Evolutionary conservation across 2,797 vertebrate species (phyloP), one percentile per base, ranked within the genome.

Genomic region (Caiman crocodilus): DNA sequence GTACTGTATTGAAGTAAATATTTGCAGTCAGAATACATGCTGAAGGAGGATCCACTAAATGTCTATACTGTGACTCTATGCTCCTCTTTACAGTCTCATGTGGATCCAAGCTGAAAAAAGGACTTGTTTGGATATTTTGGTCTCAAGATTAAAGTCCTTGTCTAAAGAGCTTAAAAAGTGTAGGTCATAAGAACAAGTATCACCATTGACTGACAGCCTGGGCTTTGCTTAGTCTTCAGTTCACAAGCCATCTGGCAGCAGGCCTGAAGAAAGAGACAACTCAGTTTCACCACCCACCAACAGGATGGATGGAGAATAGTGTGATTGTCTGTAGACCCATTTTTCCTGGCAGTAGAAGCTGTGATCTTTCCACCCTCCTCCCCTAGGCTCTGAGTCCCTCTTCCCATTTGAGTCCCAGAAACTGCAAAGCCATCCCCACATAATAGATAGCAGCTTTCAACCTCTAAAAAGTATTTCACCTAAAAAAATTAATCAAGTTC

Each of bases 401-500:
- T 3, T 79, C 9, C 50, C 85, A 23, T n/a, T 73, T 58, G 82
- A 9, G 21, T 92, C 65, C 64, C 32, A 42, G 16, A 87, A 91
- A 73, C 58, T 60, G 63, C 4, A 67, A 50, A 6, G 1, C 3
- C 50, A 89, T 15, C 14, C 2, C 26, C 42, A 2, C 10, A 3
- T 82, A 80, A 90, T 90, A 79, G 63, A 74, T 2, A 89, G 32
- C 67, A 79, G 20, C 15, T 88, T 56, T 92, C 85, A 93, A 63
- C 74, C 56, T 88, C 89, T 67, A n/a, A 79, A 59, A 35, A 81
- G 20, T 15, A 1, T 25, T 94, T 95, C 60, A 7, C 25, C 87
- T 79, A 84, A 78, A 86, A 95, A 93, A 82, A 78, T 88, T 65
- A 91, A 91, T 90, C 35, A 87, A 95, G 56, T 92, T 85, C 32